Conservation (phyloP, 2,888 invertebrate genomes). For the Ormia ochracea region DNA sequence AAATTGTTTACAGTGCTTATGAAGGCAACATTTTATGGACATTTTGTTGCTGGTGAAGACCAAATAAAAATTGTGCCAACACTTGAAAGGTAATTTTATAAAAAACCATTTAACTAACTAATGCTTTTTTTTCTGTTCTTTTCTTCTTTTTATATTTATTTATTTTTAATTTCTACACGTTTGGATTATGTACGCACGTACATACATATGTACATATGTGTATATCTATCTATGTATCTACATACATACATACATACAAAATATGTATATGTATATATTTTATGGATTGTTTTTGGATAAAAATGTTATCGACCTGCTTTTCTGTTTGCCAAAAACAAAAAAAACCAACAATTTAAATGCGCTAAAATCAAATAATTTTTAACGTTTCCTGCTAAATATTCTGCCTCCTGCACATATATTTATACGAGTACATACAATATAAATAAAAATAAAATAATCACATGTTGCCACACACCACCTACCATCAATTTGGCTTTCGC, state of each 20-base stretch:
- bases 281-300: conserved; percentile 37
- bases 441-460: not conserved
- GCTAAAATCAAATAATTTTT: conserved; percentile 18
- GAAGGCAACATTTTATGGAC: conserved; percentile 98
- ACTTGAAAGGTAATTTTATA: conserved; percentile 82
- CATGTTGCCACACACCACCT: not conserved
- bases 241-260: no score
- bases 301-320: conserved; percentile 29
- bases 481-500: not conserved
- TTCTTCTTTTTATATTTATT: conserved; percentile 58
- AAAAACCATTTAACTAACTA: conserved; percentile 67
- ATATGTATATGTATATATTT: no score
- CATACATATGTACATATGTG: no score
- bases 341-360: conserved; percentile 23
- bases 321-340: conserved; percentile 15
- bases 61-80: conserved; percentile 90
- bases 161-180: conserved; percentile 51
- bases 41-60: conserved; percentile 99
- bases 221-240: no score
- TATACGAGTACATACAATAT: not conserved
- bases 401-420: not conserved
- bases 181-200: conserved; percentile 30
- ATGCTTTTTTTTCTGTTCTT: conserved; percentile 69
- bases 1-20: conserved; percentile 88
- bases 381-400: conserved; percentile 23